Percentiles rank a stretch among this genome's conserved stretches.
phyloP scores from a whole-genome alignment of 92 coral and sea anemone species.

The Phenganax stokvisi region DNA sequence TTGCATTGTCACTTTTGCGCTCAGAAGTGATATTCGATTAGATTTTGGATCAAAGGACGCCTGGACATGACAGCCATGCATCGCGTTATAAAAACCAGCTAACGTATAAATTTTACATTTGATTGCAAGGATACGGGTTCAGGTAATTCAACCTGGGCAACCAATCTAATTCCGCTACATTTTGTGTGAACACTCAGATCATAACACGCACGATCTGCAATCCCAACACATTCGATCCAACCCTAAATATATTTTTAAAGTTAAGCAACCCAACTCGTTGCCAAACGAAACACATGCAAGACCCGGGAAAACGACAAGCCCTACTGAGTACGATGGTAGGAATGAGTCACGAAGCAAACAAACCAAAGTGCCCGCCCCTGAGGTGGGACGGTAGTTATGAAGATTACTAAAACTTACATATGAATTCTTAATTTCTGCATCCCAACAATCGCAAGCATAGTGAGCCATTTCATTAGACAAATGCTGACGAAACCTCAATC shows the following conservation, averaged over 20 bases:
- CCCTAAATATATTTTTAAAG: slow-evolving; percentile 50
- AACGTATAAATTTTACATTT: no score
- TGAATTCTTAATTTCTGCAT: slow-evolving; percentile 86
- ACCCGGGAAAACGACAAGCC: no score
- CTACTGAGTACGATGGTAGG: neutral
- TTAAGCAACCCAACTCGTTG: no score
- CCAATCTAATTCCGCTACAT: slow-evolving; percentile 79
- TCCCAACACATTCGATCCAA: slow-evolving; percentile 98
- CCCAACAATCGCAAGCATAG: slow-evolving; percentile 99
- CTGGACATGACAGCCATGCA: no score
- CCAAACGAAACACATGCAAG: no score
- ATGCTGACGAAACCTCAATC: slow-evolving; percentile 88
- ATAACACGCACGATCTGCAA: slow-evolving; percentile 95
- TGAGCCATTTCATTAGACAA: slow-evolving; percentile 99
- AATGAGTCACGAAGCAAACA: neutral
- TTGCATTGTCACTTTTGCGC: neutral
- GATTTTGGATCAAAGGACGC: neutral
- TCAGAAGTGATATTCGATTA: neutral
- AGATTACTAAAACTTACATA: slow-evolving; percentile 57
- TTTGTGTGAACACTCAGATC: slow-evolving; percentile 87
- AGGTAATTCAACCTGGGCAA: slow-evolving; percentile 90
- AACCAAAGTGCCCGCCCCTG: no score
- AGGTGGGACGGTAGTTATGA: no score
- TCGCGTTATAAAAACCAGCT: no score
- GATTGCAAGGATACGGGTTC: slow-evolving; percentile 81